These are phyloP conservation scores for Leptoteleia sp. DNA, from an alignment of 1,140 invertebrate genomes.

Conservation along the genomic window DNA sequence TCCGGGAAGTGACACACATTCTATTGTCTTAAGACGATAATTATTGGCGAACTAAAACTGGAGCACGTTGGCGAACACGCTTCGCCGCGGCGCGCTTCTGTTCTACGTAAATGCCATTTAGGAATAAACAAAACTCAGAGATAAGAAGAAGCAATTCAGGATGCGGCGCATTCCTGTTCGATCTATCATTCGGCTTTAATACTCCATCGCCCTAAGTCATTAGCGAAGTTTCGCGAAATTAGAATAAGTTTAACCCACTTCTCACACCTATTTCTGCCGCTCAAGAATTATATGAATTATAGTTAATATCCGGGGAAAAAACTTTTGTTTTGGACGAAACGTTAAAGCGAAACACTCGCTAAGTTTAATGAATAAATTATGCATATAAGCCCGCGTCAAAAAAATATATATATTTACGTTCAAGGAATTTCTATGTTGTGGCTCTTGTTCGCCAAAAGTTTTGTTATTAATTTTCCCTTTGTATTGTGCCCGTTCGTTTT, in stretches of 20 bases:
- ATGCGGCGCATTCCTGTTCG: slow-evolving; percentile 19
- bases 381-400: not conserved
- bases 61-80: slow-evolving; percentile 31
- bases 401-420: slow-evolving; percentile 4
- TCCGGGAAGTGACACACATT: slow-evolving; percentile 29
- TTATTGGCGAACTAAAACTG: slow-evolving; percentile 66
- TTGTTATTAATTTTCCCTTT: not conserved
- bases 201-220: slow-evolving; percentile 7
- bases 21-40: slow-evolving; percentile 55
- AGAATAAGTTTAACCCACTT: slow-evolving; percentile 40
- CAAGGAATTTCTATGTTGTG: not conserved
- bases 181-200: slow-evolving; percentile 32
- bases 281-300: slow-evolving; percentile 22
- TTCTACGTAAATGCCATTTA: slow-evolving; percentile 59
- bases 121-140: slow-evolving; percentile 45
- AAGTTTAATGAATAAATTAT: slow-evolving; percentile 27
- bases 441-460: slow-evolving; percentile 1
- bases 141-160: slow-evolving; percentile 53
- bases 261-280: not conserved
- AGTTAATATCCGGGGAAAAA: slow-evolving; percentile 15
- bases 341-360: not conserved
- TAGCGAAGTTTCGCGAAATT: slow-evolving; percentile 29
- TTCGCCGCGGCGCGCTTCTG: slow-evolving; percentile 6
- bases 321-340: too few species aligned
- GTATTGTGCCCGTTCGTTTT: too few species aligned